Conservation (phyloP, 1,140 invertebrate species). For the Drosophila suzukii region DNA sequence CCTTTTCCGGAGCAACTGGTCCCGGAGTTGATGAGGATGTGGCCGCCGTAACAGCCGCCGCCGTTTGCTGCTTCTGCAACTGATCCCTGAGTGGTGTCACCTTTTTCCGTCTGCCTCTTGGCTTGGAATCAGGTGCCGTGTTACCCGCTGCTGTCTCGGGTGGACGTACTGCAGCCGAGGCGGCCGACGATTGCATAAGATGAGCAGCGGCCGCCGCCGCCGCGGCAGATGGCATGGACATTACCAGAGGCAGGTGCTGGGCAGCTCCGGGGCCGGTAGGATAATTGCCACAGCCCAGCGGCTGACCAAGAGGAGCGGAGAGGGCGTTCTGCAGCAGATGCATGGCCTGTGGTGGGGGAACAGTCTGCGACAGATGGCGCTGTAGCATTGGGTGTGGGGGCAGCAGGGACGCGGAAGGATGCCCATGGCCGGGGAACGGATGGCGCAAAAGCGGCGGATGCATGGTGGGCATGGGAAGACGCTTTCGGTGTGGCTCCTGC, state of each 20-base stretch:
- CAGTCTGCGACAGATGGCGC: slow-evolving; percentile 53
- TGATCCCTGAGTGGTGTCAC: slow-evolving; percentile 74
- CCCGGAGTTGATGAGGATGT: slow-evolving; percentile 32
- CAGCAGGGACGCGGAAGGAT: slow-evolving; percentile 43
- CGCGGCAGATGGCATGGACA: slow-evolving; percentile 66
- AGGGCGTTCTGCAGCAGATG: slow-evolving; percentile 77
- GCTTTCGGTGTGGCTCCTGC: slow-evolving; percentile 83
- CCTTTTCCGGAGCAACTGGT: slow-evolving; percentile 30
- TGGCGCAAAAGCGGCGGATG: slow-evolving; percentile 79
- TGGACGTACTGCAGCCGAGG: slow-evolving; percentile 46
- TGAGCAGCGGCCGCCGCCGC: slow-evolving; percentile 55
- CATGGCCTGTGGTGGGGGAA: slow-evolving; percentile 61
- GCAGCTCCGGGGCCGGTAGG: slow-evolving; percentile 29
- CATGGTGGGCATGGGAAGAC: slow-evolving; percentile 83
- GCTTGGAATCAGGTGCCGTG: slow-evolving; percentile 50
- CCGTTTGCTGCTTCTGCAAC: slow-evolving; percentile 80
- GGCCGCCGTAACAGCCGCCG: slow-evolving; percentile 71
- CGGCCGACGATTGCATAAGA: slow-evolving; percentile 59
- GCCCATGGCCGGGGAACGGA: slow-evolving; percentile 58
- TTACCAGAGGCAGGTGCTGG: slow-evolving; percentile 56
- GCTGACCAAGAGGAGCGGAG: slow-evolving; percentile 71
- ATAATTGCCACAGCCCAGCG: slow-evolving; percentile 58
- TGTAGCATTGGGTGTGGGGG: slow-evolving; percentile 67
- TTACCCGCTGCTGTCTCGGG: neutral
- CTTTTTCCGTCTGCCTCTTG: slow-evolving; percentile 79